Evolutionary conservation across 2,888 invertebrate species (phyloP), one percentile per base, ranked within the genome.

Genomic region (Drosophila neoperkinsi): DNA sequence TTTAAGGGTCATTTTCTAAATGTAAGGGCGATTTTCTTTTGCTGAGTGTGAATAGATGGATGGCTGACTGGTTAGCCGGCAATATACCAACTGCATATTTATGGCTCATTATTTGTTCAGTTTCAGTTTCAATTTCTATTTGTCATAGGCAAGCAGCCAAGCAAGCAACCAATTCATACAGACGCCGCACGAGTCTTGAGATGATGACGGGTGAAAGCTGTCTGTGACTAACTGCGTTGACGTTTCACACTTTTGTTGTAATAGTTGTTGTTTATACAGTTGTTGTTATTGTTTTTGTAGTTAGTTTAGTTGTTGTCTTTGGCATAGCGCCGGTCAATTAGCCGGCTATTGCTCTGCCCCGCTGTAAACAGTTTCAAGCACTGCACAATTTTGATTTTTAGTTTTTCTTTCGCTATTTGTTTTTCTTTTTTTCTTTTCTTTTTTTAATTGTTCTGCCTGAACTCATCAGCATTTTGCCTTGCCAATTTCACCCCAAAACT

Each of bases 101-200:
- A 91, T 88, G 88, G 71, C 86, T 90, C 91, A 91, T 91, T 87
- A 90, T 91, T 91, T 91, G 88, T 74, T 80, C 63, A 77, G 90
- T 84, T 84, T 43, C 64, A 77, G 90, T 90, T 86, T 87, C 82
- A 72, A 76, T 85, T 85, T 85, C 90, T 87, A 87, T 87, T 91
- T 91, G 80, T 73, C 70, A 63, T 67, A 57, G 57, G 30, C 43
- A 43, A 38, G 58, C 76, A 56, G 53, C 60, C 70, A 81, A 71
- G 71, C 60, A 50, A 60, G 46, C 88, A 70, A 77, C 71, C 61
- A 67, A 62, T 13, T 34, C 74, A 56, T 51, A 64, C 30, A 82
- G 69, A 74, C 70, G 57, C 18, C 81, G 74, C 68, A 51, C 61
- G 71, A 81, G 85, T 28, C 71, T 51, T 57, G 71, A 81, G 81